Conservation (phyloP, 1,140 invertebrate species). For the Asbolus verrucosus region DNA sequence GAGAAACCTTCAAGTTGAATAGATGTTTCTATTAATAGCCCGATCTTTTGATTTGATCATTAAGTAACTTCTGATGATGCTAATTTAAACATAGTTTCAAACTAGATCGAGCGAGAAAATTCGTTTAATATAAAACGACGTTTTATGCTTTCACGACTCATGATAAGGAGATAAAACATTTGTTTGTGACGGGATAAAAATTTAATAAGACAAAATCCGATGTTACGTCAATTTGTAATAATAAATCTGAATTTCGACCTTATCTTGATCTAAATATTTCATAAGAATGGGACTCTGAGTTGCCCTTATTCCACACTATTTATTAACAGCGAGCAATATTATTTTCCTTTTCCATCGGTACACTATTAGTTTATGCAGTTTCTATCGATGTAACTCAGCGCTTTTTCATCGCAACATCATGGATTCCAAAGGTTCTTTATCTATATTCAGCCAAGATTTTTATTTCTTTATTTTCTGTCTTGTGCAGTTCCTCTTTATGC, state of each 20-base stretch:
- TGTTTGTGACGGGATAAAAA: neutral
- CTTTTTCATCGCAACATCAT: neutral
- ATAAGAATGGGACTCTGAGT: slow-evolving; percentile 6
- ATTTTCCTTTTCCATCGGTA: neutral
- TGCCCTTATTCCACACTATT: slow-evolving; percentile 21
- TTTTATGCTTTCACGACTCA: too few relatives aligned
- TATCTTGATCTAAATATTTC: slow-evolving; percentile 17
- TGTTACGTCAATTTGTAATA: slow-evolving; percentile 10
- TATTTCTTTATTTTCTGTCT: neutral
- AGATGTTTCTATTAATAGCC: too few relatives aligned
- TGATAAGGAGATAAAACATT: too few relatives aligned
- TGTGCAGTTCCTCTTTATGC: neutral
- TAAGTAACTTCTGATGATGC: too few relatives aligned
- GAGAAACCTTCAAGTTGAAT: too few relatives aligned
- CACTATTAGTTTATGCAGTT: slow-evolving; percentile 10
- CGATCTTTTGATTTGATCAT: too few relatives aligned
- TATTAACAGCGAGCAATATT: slow-evolving; percentile 34
- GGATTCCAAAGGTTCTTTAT: neutral
- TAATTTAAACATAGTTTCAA: too few relatives aligned
- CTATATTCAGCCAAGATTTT: neutral
- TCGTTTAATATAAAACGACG: too few relatives aligned
- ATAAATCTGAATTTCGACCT: slow-evolving; percentile 11
- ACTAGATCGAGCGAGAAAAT: too few relatives aligned
- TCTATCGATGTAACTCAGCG: neutral
- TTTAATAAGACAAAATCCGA: slow-evolving; percentile 20